phyloP scores from a whole-genome alignment of 1,140 invertebrate species.

The Scaptomyza hsui region DNA sequence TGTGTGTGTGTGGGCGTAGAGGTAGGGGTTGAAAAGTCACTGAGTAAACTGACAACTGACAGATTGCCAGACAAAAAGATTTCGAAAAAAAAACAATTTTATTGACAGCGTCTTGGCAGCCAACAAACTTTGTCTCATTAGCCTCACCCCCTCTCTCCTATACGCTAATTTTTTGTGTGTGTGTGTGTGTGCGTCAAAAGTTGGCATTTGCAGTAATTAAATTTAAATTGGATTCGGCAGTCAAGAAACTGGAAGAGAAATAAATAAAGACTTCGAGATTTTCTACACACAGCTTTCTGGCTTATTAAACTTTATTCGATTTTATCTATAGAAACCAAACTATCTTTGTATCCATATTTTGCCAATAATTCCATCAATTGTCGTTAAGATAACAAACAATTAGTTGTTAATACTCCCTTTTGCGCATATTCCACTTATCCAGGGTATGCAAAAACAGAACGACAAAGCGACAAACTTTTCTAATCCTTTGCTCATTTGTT shows the following conservation, averaged over 20 bases:
- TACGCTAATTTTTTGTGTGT: no score
- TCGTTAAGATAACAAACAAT: no score
- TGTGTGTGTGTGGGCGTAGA: no score
- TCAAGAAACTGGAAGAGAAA: conserved; percentile 9
- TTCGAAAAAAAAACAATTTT: conserved; percentile 7
- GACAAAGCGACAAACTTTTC: conserved; percentile 56
- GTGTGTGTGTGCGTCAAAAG: conserved; percentile 59
- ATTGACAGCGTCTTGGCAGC: conserved; percentile 36
- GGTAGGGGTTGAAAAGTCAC: conserved; percentile 7
- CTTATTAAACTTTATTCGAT: no score
- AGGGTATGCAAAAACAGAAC: conserved; percentile 24
- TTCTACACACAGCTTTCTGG: neutral
- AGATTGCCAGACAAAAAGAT: conserved; percentile 37
- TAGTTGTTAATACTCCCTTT: no score
- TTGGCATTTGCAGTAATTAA: conserved; percentile 71
- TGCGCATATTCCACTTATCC: no score
- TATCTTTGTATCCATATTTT: no score
- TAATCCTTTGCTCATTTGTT: conserved; percentile 71
- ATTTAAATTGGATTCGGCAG: conserved; percentile 67
- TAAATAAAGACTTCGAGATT: conserved; percentile 4
- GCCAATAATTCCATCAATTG: no score
- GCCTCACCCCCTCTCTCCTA: neutral
- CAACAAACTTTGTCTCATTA: conserved; percentile 37
- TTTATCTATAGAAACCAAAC: no score
- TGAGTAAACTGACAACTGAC: conserved; percentile 27